These are phyloP conservation scores for Colletes collaris DNA, from an alignment of 2,888 invertebrate species.

Conservation along the genomic window DNA sequence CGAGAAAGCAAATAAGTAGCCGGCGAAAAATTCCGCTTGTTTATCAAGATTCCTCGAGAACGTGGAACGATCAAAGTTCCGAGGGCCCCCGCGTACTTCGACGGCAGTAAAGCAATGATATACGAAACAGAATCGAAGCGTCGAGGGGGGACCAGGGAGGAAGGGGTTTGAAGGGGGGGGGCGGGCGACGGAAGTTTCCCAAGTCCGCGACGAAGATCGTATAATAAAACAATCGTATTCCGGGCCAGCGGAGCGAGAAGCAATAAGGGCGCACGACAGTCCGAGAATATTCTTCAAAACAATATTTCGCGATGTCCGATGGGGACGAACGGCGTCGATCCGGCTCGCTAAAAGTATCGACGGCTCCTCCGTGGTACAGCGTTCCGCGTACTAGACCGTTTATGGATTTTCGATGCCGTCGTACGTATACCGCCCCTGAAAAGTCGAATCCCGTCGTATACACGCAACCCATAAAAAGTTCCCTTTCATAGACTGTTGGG, in stretches of 20 bases:
- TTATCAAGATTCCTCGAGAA: slow-evolving; percentile 48
- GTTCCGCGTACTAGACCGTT: slow-evolving; percentile 53
- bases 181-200: slow-evolving; percentile 46
- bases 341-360: slow-evolving; percentile 53
- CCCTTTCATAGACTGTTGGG: slow-evolving; percentile 55
- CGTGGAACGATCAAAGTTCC: slow-evolving; percentile 45
- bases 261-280: slow-evolving; percentile 62
- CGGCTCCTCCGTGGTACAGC: slow-evolving; percentile 37
- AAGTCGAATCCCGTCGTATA: slow-evolving; percentile 54
- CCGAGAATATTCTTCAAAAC: slow-evolving; percentile 68
- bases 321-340: slow-evolving; percentile 42
- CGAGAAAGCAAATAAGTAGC: slow-evolving; percentile 12
- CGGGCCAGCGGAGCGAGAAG: slow-evolving; percentile 71
- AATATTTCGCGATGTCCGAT: slow-evolving; percentile 67
- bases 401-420: slow-evolving; percentile 67
- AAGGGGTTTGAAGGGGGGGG: neutral
- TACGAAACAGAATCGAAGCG: slow-evolving; percentile 56
- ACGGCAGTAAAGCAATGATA: slow-evolving; percentile 62
- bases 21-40: slow-evolving; percentile 44
- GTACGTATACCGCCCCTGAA: slow-evolving; percentile 53
- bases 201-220: slow-evolving; percentile 71
- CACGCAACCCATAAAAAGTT: slow-evolving; percentile 44
- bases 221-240: slow-evolving; percentile 80
- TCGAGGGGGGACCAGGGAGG: neutral
- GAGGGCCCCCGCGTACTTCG: slow-evolving; percentile 15